Base-by-base conservation (phyloP, 2,113 vertebrate genomes). In the Litocranius walleri region DNA sequence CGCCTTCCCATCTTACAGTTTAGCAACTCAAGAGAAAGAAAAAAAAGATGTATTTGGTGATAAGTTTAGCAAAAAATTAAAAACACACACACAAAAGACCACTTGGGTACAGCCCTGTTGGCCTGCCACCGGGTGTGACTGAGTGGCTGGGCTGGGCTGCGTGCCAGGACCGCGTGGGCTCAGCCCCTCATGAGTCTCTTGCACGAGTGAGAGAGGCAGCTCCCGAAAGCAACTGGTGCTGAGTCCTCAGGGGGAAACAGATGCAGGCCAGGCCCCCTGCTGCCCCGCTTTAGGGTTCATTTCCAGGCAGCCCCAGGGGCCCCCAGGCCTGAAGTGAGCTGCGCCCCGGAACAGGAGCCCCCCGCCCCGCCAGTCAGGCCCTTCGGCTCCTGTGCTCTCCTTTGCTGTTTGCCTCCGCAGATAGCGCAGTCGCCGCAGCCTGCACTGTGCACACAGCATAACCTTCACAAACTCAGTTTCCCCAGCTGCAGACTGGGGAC, bases 281-380 rank as follows among this genome's bases (percentile, higher is more conserved):
- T 21, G 43, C 25, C 67, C 52, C 4, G 5, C 25, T n/a, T 57
- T 7, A 33, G 36, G 92, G 19, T 43, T 77, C n/a, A 27, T 74
- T 71, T 95, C 11, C 13, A 16, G 61, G 67, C 27, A 9, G 30
- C 86, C 25, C 17, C 12, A 0, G 17, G 0, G 6, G 33, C 82
- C 45, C 17, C 16, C 23, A n/a, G 94, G 57, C 19, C 71, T 33
- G 78, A 56, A 8, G 40, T 9, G 17, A 6, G 30, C 2, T 6
- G 43, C 43, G 15, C 30, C 25, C 2, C 0, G 0, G 23, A 27
- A 21, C 4, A 4, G 27, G 3, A 12, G 19, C 30, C 71, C 36
- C 19, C 71, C 36, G 1, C 36, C 15, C 11, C 0, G 3, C 67
- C 67, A 71, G 19, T 40, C 67, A 3, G 78, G 40, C 12, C 50